A percentile compares a stretch with the other conserved stretches of the same genome.
Evolutionary conservation across 2,888 invertebrate species (phyloP).

Genomic region (Agrochola lota): DNA sequence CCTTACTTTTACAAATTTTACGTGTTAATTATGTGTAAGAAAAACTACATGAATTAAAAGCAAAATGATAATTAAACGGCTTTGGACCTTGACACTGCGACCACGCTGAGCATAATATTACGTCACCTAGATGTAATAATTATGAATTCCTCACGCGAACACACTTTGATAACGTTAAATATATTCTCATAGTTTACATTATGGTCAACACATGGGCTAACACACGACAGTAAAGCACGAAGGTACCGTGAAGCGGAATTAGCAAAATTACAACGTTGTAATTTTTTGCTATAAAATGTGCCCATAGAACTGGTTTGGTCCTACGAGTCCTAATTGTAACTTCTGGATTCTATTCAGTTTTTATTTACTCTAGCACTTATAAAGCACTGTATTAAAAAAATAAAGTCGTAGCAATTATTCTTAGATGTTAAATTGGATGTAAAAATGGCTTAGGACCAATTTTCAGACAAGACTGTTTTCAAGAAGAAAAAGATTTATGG

Average conservation of each 20-base stretch:
- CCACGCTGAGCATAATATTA: slow-evolving; percentile 61
- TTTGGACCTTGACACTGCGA: slow-evolving; percentile 70
- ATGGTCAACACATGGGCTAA: slow-evolving; percentile 36
- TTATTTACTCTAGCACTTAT: neutral
- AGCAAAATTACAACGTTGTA: neutral
- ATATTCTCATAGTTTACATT: slow-evolving; percentile 37
- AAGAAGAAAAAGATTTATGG: neutral
- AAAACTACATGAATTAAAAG: slow-evolving; percentile 38
- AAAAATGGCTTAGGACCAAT: neutral
- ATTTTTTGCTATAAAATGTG: neutral
- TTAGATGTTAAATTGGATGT: neutral
- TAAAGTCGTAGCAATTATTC: neutral
- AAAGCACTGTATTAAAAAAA: neutral
- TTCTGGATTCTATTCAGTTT: neutral
- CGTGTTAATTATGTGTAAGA: neutral
- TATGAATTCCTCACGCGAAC: slow-evolving; percentile 60
- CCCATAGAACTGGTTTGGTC: neutral
- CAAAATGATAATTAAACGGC: slow-evolving; percentile 48
- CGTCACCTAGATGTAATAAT: slow-evolving; percentile 62
- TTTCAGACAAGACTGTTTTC: neutral
- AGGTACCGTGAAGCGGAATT: neutral
- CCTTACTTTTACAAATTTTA: neutral
- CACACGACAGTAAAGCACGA: neutral
- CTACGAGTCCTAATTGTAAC: neutral
- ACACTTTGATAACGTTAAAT: slow-evolving; percentile 50